phyloP scores from a whole-genome alignment of 2,113 vertebrate genomes.

The Collichthys lucidus region DNA sequence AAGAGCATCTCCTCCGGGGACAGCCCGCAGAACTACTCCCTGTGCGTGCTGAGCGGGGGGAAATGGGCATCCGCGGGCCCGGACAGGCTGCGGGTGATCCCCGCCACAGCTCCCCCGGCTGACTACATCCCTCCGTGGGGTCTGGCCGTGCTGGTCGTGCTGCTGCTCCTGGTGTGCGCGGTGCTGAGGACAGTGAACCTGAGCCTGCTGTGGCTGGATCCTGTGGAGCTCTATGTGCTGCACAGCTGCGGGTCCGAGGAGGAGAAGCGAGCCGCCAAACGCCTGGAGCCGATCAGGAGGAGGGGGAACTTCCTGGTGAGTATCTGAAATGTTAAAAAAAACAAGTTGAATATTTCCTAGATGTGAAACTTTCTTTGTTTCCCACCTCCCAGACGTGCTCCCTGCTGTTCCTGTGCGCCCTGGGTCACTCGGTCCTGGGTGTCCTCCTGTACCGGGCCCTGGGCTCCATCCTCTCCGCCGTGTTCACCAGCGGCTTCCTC shows the following conservation, averaged over 20 bases:
- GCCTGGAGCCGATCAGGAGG: slow-evolving; percentile 88
- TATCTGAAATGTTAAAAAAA: neutral
- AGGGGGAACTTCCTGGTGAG: slow-evolving; percentile 86
- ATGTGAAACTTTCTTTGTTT: too few species aligned
- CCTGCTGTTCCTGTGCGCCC: slow-evolving; percentile 85
- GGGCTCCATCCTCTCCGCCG: slow-evolving; percentile 80
- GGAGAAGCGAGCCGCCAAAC: slow-evolving; percentile 87
- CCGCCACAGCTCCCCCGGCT: slow-evolving; percentile 38
- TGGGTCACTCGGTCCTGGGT: slow-evolving; percentile 87
- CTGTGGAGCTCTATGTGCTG: slow-evolving; percentile 89
- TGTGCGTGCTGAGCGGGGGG: slow-evolving; percentile 77
- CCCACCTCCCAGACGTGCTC: slow-evolving; percentile 81
- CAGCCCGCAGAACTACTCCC: slow-evolving; percentile 65
- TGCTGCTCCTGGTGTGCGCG: slow-evolving; percentile 82
- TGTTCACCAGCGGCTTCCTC: slow-evolving; percentile 85
- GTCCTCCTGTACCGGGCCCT: slow-evolving; percentile 86
- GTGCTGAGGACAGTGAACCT: slow-evolving; percentile 87
- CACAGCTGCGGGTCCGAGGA: slow-evolving; percentile 90
- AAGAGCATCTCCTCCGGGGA: slow-evolving; percentile 37
- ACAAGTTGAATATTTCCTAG: too few species aligned
- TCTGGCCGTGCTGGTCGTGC: slow-evolving; percentile 81
- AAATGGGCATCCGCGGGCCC: slow-evolving; percentile 73
- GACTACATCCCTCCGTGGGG: slow-evolving; percentile 83
- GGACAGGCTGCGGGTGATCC: slow-evolving; percentile 75
- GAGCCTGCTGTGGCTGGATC: slow-evolving; percentile 88